Conservation (phyloP, 2,797 vertebrate genomes). For the Sebastes matsubarae region DNA sequence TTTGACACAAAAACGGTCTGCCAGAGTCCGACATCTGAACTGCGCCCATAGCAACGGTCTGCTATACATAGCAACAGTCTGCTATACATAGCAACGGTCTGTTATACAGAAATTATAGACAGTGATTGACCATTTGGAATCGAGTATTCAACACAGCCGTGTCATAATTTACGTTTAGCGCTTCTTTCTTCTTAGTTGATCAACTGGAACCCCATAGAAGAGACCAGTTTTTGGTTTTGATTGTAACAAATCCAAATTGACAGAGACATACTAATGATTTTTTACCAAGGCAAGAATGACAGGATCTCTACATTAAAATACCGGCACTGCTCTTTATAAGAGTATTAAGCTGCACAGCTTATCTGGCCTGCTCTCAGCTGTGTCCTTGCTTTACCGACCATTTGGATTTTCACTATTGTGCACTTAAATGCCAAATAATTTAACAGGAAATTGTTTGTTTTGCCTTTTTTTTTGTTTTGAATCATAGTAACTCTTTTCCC, state of each 20-base stretch:
- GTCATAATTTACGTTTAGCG: background rate
- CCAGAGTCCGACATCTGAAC: too few species aligned
- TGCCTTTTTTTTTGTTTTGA: background rate
- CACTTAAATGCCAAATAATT: slow-evolving; percentile 16
- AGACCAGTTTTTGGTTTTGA: background rate
- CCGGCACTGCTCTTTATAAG: background rate
- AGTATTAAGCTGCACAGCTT: background rate
- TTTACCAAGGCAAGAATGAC: background rate
- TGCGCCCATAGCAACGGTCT: too few species aligned
- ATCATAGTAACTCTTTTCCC: slow-evolving; percentile 20
- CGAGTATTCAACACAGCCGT: too few species aligned
- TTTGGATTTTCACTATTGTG: slow-evolving; percentile 3
- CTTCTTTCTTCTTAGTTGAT: background rate
- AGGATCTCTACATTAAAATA: background rate
- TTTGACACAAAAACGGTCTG: too few species aligned
- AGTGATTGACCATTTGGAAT: too few species aligned
- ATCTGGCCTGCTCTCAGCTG: slow-evolving; percentile 1
- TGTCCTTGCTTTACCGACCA: background rate
- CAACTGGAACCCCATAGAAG: background rate
- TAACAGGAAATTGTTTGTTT: background rate
- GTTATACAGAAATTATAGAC: too few species aligned
- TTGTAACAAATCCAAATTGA: background rate
- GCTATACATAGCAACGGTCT: too few species aligned
- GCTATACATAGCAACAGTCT: too few species aligned
- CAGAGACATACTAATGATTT: background rate